These are phyloP conservation scores for Calliopum simillimum DNA, from an alignment of 2,888 invertebrate genomes.

Conservation along the genomic window DNA sequence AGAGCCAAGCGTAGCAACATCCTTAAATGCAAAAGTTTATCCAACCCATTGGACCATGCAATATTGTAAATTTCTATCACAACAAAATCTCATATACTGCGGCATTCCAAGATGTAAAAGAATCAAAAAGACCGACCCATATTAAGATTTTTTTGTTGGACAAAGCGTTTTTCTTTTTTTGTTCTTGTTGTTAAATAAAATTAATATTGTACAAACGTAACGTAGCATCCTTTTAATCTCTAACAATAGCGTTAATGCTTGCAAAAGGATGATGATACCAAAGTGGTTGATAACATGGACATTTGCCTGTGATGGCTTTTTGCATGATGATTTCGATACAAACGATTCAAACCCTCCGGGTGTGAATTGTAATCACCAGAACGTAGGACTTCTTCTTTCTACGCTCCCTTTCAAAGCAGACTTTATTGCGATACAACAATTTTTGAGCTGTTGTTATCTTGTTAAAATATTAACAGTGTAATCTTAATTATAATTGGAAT, in stretches of 20 bases:
- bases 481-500: conserved; percentile 47
- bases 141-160: too few relatives aligned
- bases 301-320: neutral
- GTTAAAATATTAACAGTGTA: conserved; percentile 48
- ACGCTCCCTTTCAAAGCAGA: too few relatives aligned
- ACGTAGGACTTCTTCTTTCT: neutral
- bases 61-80: conserved; percentile 14
- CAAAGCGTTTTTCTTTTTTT: too few relatives aligned
- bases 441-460: conserved; percentile 41
- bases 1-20: neutral
- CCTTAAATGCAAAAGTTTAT: conserved; percentile 8
- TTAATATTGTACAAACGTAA: conserved; percentile 9
- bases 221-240: conserved; percentile 37
- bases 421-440: too few relatives aligned
- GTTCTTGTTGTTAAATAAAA: neutral
- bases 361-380: conserved; percentile 29
- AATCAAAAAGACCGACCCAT: too few relatives aligned
- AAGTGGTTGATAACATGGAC: neutral
- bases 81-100: neutral
- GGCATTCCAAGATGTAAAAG: too few relatives aligned
- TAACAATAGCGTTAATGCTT: conserved; percentile 38
- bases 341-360: conserved; percentile 44
- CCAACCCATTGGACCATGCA: conserved; percentile 18
- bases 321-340: conserved; percentile 37
- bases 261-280: conserved; percentile 34